phyloP scores from a whole-genome alignment of 2,113 vertebrate species.

The Nasalis larvatus region DNA sequence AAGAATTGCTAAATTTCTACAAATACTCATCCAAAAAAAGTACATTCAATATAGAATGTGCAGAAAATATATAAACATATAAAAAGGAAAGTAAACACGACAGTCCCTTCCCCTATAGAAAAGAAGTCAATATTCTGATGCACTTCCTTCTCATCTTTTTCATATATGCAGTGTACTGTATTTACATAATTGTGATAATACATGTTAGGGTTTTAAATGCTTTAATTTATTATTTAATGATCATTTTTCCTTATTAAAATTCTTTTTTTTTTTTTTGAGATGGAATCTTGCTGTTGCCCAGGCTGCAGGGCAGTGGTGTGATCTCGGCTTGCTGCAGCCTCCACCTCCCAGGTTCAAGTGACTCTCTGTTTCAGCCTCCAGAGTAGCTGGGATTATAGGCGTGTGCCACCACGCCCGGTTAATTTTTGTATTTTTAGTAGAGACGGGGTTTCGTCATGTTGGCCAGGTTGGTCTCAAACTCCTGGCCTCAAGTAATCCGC shows the following conservation, averaged over 20 bases:
- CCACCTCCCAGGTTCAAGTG: no score
- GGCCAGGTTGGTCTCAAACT: no score
- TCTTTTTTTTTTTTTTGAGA: no score
- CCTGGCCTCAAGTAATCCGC: no score
- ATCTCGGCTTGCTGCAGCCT: no score
- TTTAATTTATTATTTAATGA: not conserved
- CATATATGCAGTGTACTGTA: not conserved
- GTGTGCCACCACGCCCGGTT: accelerated
- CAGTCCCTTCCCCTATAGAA: not conserved
- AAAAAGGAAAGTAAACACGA: not conserved
- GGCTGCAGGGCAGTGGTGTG: no score
- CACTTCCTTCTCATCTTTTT: not conserved
- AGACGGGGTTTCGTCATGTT: no score
- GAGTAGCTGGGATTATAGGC: no score
- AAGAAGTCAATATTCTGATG: not conserved
- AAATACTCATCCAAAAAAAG: not conserved
- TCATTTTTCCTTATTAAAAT: constrained; percentile 1
- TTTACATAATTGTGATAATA: not conserved
- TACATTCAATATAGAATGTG: not conserved
- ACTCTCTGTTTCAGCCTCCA: no score
- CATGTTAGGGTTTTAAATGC: not conserved
- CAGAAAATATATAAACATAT: not conserved
- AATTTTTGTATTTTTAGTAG: no score
- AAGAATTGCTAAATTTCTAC: not conserved
- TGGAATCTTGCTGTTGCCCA: no score